These are phyloP conservation scores for Trichomalopsis sarcophagae DNA, from an alignment of 1,140 invertebrate genomes.

Conservation along the genomic window DNA sequence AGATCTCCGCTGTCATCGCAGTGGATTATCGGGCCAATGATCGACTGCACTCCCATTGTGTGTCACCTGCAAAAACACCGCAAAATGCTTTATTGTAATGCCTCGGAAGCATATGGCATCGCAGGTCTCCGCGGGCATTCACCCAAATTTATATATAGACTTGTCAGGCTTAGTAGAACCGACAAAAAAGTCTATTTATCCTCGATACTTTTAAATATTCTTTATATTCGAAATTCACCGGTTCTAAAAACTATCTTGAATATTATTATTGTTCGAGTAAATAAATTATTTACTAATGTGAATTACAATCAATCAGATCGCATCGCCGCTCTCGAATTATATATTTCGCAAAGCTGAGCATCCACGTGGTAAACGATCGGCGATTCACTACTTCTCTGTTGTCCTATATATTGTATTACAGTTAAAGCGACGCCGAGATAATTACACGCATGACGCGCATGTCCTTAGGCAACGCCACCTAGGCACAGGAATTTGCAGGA, in stretches of 20 bases:
- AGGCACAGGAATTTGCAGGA: neutral
- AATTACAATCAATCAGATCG: no score
- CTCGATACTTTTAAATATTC: no score
- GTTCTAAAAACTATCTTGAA: no score
- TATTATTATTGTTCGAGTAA: no score
- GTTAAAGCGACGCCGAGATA: neutral
- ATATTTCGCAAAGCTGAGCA: no score
- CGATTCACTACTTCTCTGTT: neutral
- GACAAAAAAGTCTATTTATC: no score
- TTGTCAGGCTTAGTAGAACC: no score
- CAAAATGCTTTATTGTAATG: neutral
- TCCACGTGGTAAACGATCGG: neutral
- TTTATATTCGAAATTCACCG: no score
- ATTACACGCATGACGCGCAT: neutral
- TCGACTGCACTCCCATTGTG: constrained; percentile 44
- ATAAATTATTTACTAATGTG: no score
- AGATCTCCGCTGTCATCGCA: constrained; percentile 60
- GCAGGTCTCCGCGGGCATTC: neutral
- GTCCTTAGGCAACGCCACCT: constrained; percentile 30
- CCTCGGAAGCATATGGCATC: neutral
- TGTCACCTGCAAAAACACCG: neutral
- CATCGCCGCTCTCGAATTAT: no score
- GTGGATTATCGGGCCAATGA: constrained; percentile 69
- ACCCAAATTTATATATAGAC: no score
- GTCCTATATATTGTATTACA: neutral